Evolutionary conservation across 2,888 invertebrate genomes (phyloP), one percentile per base, ranked within the genome.

Genomic region (Halictus quadricinctus): DNA sequence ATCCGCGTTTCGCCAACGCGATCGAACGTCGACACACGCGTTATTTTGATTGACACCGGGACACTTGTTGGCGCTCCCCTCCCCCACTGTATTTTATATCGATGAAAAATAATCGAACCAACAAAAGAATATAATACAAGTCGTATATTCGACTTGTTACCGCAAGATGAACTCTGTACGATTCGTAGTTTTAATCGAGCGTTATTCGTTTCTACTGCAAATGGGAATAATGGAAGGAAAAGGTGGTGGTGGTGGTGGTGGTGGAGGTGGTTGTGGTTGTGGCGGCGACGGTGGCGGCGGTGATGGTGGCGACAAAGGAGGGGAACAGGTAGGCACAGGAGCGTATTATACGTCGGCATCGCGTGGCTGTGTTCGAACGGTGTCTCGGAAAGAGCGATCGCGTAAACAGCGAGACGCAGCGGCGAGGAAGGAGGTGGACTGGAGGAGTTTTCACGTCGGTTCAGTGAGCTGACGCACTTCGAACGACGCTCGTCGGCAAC

Each of bases 391-490:
- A 58, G 64, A 64, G 83, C 88, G 85, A 90, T 88, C 83, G 90
- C 86, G 84, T 77, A 64, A 79, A 87, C 29, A 64, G 64, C 29
- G 58, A 10, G 58, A 12, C 58, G 8, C 8, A 64, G 64, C 29
- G 43, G 58, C 7, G 69, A 41, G 66, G 80, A 78, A 81, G 90
- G 80, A 85, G 88, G 87, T 15, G 87, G 83, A 75, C n/a, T n/a
- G 29, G 29, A 18, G 64, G 64, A 29, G 18, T 85, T 83, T 84
- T 87, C 87, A 84, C 76, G 88, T 86, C 87, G 83, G 87, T 90
- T 89, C 91, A 93, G 92, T 92, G 92, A 93, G 92, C 91, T 92
- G 90, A 92, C 90, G 92, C 90, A 92, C 91, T 90, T 91, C 91
- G 91, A 89, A 91, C 88, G 89, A 90, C 88, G 83, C 88, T 91